Evolutionary conservation across 2,113 vertebrate genomes (phyloP).

Genomic region (Vidua macroura): DNA sequence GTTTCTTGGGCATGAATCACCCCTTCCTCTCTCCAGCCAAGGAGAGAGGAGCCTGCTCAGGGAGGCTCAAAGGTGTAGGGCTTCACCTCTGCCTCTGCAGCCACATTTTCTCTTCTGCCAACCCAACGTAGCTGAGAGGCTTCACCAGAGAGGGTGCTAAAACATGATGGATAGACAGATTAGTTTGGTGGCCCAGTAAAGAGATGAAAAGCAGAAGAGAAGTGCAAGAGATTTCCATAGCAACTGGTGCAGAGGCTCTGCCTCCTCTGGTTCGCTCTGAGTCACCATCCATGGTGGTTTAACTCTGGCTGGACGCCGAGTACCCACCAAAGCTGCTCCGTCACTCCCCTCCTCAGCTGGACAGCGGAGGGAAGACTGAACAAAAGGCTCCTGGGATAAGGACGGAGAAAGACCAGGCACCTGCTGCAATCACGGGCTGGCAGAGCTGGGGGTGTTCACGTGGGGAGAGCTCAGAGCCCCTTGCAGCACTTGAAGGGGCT

Average conservation of each 20-base stretch:
- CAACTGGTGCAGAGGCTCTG: slow-evolving; percentile 12
- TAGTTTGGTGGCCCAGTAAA: background rate
- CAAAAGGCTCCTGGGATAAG: background rate
- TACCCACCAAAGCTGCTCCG: background rate
- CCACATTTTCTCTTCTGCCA: background rate
- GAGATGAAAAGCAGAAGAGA: background rate
- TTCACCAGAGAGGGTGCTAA: background rate
- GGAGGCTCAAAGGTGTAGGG: background rate
- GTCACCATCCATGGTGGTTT: background rate
- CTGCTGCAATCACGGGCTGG: rapidly evolving
- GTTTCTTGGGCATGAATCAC: background rate
- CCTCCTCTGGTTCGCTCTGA: background rate
- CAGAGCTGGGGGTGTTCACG: background rate
- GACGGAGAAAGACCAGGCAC: background rate
- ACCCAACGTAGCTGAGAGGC: background rate
- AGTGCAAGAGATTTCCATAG: slow-evolving; percentile 38
- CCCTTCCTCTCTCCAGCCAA: background rate
- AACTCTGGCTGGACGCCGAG: background rate
- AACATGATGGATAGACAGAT: background rate
- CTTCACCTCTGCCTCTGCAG: background rate
- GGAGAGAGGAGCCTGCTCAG: background rate
- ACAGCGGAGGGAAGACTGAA: rapidly evolving
- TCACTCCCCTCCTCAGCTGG: background rate
- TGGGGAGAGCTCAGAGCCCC: background rate
- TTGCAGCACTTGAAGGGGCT: rapidly evolving